These are phyloP conservation scores for Papilio glaucus DNA, from an alignment of 1,140 invertebrate species.

Conservation along the genomic window DNA sequence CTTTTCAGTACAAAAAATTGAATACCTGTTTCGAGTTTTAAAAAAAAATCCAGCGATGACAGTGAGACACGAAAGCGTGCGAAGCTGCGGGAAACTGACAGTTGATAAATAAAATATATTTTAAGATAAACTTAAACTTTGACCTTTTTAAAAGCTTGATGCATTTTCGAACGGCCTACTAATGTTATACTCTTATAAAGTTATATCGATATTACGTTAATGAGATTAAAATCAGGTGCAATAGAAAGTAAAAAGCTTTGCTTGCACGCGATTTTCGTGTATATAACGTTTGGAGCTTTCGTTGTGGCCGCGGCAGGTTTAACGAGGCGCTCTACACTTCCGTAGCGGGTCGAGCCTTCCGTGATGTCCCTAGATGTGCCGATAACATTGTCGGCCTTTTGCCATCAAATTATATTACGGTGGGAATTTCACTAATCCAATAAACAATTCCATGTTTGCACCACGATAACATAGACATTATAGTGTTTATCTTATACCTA, in stretches of 20 bases:
- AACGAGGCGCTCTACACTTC: conserved; percentile 26
- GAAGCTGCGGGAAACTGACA: too few species aligned
- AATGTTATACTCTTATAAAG: too few species aligned
- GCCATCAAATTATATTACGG: conserved; percentile 16
- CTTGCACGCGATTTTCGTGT: conserved; percentile 17
- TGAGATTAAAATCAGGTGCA: neutral
- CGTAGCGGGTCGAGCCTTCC: conserved; percentile 10
- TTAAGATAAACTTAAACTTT: too few species aligned
- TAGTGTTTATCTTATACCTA: neutral
- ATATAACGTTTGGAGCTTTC: conserved; percentile 9
- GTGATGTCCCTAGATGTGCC: conserved; percentile 26
- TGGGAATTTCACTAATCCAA: conserved; percentile 14
- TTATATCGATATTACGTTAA: neutral
- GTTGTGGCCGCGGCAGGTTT: conserved; percentile 6
- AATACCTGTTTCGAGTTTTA: too few species aligned
- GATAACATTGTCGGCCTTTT: conserved; percentile 12
- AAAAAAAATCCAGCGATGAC: too few species aligned
- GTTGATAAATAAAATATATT: too few species aligned
- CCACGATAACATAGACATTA: neutral
- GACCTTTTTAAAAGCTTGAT: too few species aligned
- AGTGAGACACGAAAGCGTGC: too few species aligned
- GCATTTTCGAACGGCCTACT: too few species aligned
- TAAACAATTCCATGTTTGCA: neutral
- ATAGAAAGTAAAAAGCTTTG: neutral
- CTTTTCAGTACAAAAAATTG: too few species aligned